Conservation (phyloP, 1,140 invertebrate genomes). For the Drosophila grimshawi region DNA sequence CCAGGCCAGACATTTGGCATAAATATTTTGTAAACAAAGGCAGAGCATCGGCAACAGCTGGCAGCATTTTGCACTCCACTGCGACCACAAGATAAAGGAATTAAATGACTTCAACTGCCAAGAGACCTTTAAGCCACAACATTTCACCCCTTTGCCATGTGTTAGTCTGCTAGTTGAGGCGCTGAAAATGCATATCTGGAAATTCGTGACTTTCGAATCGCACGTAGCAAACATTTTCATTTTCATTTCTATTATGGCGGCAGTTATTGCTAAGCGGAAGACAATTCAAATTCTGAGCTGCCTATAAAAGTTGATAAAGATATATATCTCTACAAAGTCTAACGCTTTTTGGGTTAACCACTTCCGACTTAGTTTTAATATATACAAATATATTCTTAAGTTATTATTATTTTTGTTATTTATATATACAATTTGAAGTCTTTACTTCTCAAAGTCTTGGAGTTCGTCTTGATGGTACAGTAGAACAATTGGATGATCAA, state of each 20-base stretch:
- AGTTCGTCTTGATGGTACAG: no score
- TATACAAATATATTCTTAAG: no score
- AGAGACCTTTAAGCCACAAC: slow-evolving; percentile 21
- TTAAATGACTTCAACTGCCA: slow-evolving; percentile 46
- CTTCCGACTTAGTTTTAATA: no score
- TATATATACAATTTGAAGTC: no score
- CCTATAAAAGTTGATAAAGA: no score
- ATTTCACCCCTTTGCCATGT: slow-evolving; percentile 56
- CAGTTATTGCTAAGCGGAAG: not conserved
- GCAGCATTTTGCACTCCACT: slow-evolving; percentile 26
- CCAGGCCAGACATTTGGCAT: slow-evolving; percentile 67
- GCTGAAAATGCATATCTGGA: slow-evolving; percentile 45
- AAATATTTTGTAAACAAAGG: slow-evolving; percentile 77
- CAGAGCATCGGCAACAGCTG: slow-evolving; percentile 11
- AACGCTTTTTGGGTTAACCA: no score
- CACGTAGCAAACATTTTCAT: slow-evolving; percentile 25
- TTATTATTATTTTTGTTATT: no score
- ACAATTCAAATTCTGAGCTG: not conserved
- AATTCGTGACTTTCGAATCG: slow-evolving; percentile 47
- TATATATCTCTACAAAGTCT: no score
- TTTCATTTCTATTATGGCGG: slow-evolving; percentile 1
- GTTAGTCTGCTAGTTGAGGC: slow-evolving; percentile 16
- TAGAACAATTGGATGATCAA: no score
- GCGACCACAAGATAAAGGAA: slow-evolving; percentile 60
- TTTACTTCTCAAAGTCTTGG: no score